Base-by-base conservation (phyloP, 1,140 invertebrate species). In the Leptonema lineaticorne region DNA sequence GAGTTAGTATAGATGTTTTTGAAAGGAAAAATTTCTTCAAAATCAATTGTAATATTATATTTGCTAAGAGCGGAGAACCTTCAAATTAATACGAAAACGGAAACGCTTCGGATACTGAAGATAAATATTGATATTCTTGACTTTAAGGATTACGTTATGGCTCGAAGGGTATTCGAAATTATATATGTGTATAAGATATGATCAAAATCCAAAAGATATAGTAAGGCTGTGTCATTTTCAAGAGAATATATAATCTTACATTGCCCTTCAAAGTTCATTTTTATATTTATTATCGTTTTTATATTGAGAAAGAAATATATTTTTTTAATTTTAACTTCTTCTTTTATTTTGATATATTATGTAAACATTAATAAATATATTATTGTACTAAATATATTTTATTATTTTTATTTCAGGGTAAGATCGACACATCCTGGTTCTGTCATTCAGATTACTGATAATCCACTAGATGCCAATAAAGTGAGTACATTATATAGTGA, bases 381-480 rank as follows among this genome's bases (percentile, higher is more conserved):
- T n/a, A n/a, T n/a, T 41, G 2, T 41, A 14, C 3, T 41, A 11
- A 11, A 41, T n/a, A n/a, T n/a, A 4, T 41, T 41, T 41, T 11
- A 41, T 41, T 41, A 41, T 14, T 11, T 41, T 41, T 41, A 41
- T 90, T 88, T 48, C 84, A 98, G 96, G 75, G 93, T 90, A 76
- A 87, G 94, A 78, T 94, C 93, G 83, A 96, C 92, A 72, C 95
- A 97, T 86, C 96, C 96, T 63, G 96, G 96, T 68, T 84, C 92
- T 69, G 92, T 98, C 71, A 90, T 98, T 74, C 94, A 96, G 83
- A 88, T 98, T 75, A 94, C 92, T 84, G 96, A 98, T 85, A 96
- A 95, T 85, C 95, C 96, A 72, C 84, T 93, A 77, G 96, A 98
- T 84, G 86, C 93, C 74, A 96, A 91, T 84, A 97, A 97, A 88